Base-by-base conservation (phyloP, 1,140 invertebrate genomes). In the Scaptomyza pallida region DNA sequence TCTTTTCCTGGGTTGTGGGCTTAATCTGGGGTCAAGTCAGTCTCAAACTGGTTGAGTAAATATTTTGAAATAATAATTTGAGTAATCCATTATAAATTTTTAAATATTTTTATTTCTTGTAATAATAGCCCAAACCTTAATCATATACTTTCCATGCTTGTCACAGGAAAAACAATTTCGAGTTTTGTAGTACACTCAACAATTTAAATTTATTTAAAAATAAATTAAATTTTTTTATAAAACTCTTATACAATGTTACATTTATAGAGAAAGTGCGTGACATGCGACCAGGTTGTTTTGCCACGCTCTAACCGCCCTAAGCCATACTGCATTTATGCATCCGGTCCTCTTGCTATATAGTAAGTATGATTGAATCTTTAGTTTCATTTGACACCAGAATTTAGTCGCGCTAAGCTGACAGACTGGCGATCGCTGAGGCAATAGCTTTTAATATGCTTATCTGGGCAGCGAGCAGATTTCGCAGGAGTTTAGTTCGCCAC, bases 391-490 rank as follows among this genome's bases (percentile, higher is more conserved):
- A 82, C 75, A 77, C 78, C 78, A 88, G 64, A 88, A 82, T 82
- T 88, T 88, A 45, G 63, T 69, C 62, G 52, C 33, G 47, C 62
- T 75, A 16, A 43, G 43, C 64, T 71, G 68, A 68, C 57, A 48
- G 52, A 59, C 63, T 75, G 57, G 67, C 52, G 40, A 50, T 44
- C 26, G 15, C 55, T 48, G 17, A 23, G 15, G 40, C 9, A 23
- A 43, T 16, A 23, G 45, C 19, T 50, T 8, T 16, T 16, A 26
- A 26, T 6, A 47, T 70, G 52, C 50, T 88, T 88, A 88, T 93
- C 95, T 94, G 43, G 98, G 98, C 89, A 99, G 93, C 82, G 94
- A 94, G 93, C 98, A 99, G 94, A 99, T 98, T 91, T 99, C 98
- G 93, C 98, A 99, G 64, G 93, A 93, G 56, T 92, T 93, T 48